Base-by-base conservation (phyloP, 2,888 invertebrate species). In the Galerucella nymphaeae region DNA sequence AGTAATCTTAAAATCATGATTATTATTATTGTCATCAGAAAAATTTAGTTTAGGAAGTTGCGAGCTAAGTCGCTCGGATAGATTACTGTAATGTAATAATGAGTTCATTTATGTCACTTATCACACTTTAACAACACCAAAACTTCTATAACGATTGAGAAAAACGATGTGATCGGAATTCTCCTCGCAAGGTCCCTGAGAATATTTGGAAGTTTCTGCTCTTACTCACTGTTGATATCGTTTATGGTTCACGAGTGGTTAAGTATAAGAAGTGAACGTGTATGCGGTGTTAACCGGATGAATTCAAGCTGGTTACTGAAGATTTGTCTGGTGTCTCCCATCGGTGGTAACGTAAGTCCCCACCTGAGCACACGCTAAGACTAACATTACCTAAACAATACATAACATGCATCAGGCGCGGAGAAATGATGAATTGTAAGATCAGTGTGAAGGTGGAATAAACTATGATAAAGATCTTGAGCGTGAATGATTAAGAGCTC, bases 11-110 rank as follows among this genome's bases (percentile, higher is more conserved):
- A 81, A 80, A 74, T 81, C 82, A 75, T 82, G 81, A 70, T 86
- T 87, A 76, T 86, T 86, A 77, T 86, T 86, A 77, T 86, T 86
- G 11, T 86, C 82, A 76, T 86, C 86, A 45, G 84, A 82, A 57
- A 80, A 79, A 41, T 80, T 80, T 61, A 80, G 80, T 23, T 79
- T 75, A 65, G 69, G 69, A 61, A 69, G 18, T 30, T 70, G 70
- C 70, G 70, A 70, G 63, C 85, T 82, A 45, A 86, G 81, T 67
- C 86, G 80, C 76, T 85, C 81, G 6, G 85, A 84, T 38, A 87
- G 77, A 73, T 85, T 85, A 65, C 84, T 83, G 75, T 85, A 82
- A 62, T 83, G 82, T 38, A 83, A 76, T 63, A 83, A 78, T 20
- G 83, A 82, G 79, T 83, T 83, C 84, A 84, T 84, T 73, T 70